A percentile compares a stretch with the other conserved stretches of the same genome.
Conservation (phyloP, 2,113 vertebrate species). For the Aptenodytes patagonicus region DNA sequence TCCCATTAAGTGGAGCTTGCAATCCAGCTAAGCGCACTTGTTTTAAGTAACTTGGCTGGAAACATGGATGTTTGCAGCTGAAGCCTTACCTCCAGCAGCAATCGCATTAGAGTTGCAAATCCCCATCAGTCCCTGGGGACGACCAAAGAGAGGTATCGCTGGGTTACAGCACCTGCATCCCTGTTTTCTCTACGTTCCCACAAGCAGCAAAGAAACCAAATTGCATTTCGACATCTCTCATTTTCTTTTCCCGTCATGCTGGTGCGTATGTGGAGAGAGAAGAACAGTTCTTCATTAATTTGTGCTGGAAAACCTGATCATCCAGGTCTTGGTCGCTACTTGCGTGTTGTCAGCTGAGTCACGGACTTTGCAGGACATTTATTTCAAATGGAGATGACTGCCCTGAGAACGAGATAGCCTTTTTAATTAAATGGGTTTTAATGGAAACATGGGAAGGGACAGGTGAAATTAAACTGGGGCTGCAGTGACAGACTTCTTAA, state of each 20-base stretch:
- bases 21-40: not conserved
- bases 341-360: not conserved
- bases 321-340: not conserved
- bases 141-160: not conserved
- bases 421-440: conserved; percentile 18
- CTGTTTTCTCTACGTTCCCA: not conserved
- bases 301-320: not conserved
- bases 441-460: conserved; percentile 11
- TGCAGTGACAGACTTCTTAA: not conserved
- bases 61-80: not conserved
- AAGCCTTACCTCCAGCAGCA: not conserved
- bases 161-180: not conserved
- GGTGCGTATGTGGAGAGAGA: not conserved
- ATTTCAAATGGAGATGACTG: not conserved
- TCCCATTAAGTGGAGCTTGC: not conserved
- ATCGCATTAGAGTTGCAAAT: not conserved
- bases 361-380: not conserved
- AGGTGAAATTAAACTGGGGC: not conserved
- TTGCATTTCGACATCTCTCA: not conserved
- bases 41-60: not conserved
- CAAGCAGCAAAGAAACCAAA: not conserved
- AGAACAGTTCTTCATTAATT: not conserved
- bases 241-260: not conserved
- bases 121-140: not conserved
- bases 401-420: not conserved